Conservation (phyloP, 2,113 vertebrate genomes). For the Cathartes aura region DNA sequence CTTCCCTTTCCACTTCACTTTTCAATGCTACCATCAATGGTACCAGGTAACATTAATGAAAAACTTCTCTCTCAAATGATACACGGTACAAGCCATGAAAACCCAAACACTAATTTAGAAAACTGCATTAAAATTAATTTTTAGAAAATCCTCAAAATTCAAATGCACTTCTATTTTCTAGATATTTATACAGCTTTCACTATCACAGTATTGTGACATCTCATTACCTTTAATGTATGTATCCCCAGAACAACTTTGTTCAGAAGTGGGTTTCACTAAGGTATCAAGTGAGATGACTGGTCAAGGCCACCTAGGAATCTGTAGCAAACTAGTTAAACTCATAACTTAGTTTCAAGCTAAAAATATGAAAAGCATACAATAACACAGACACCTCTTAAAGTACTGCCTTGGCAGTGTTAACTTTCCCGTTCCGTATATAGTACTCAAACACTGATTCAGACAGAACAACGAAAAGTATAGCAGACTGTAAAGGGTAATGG, state of each 20-base stretch:
- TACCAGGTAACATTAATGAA: not conserved
- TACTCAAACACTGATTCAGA: not conserved
- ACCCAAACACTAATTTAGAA: not conserved
- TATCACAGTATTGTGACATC: not conserved
- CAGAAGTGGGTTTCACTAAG: not conserved
- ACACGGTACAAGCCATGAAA: not conserved
- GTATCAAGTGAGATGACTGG: not conserved
- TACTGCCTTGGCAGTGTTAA: not conserved
- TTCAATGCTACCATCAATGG: not conserved
- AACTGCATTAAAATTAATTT: not conserved
- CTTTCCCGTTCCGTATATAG: not conserved
- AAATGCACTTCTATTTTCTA: not conserved
- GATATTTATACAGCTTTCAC: not conserved
- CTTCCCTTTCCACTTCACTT: not conserved
- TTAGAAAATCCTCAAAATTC: not conserved
- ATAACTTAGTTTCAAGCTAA: not conserved
- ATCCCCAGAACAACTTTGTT: not conserved
- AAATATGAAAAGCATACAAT: not conserved
- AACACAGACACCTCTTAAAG: not conserved
- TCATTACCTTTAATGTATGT: not conserved
- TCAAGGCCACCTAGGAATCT: not conserved
- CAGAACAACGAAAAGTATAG: not conserved
- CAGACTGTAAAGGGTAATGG: not conserved
- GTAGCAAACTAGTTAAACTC: not conserved
- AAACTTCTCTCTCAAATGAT: not conserved